Conservation (phyloP, 1,140 invertebrate species). For the Megalopta genalis region DNA sequence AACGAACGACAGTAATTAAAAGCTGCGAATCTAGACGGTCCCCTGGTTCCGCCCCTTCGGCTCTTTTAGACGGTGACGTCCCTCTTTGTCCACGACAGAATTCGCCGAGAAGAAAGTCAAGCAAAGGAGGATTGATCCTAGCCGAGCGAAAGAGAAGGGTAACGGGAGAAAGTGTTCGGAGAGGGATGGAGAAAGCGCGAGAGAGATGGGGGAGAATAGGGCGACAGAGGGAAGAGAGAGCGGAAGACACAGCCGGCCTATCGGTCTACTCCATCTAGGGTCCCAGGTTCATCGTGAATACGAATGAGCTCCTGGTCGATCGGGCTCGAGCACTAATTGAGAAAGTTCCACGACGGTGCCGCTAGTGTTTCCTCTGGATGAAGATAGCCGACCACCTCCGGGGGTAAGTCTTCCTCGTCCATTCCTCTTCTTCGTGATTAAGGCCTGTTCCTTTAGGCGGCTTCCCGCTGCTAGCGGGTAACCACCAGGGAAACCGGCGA, state of each 20-base stretch:
- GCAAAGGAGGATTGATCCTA: neutral
- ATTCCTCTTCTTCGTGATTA: conserved; percentile 52
- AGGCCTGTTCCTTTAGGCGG: conserved; percentile 39
- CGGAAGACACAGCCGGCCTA: conserved; percentile 12
- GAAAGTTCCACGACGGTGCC: conserved; percentile 59
- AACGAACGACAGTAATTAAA: conserved; percentile 38
- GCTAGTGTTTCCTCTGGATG: conserved; percentile 44
- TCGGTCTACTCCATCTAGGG: conserved; percentile 49
- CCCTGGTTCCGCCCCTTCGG: neutral
- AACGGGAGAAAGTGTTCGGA: conserved; percentile 8
- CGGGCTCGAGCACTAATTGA: conserved; percentile 65
- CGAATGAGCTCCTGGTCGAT: conserved; percentile 67
- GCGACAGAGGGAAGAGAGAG: neutral
- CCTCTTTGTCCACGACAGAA: neutral
- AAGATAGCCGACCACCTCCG: conserved; percentile 41
- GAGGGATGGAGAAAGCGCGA: neutral
- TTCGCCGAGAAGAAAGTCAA: neutral
- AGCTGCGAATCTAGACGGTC: conserved; percentile 20
- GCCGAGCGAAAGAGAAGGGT: neutral
- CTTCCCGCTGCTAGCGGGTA: neutral
- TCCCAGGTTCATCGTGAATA: conserved; percentile 63
- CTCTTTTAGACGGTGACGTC: neutral
- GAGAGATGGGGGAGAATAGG: neutral
- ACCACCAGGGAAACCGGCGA: neutral
- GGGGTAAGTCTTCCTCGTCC: conserved; percentile 18